These are phyloP conservation scores for Protophormia terraenovae DNA, from an alignment of 2,888 invertebrate species.

Conservation along the genomic window DNA sequence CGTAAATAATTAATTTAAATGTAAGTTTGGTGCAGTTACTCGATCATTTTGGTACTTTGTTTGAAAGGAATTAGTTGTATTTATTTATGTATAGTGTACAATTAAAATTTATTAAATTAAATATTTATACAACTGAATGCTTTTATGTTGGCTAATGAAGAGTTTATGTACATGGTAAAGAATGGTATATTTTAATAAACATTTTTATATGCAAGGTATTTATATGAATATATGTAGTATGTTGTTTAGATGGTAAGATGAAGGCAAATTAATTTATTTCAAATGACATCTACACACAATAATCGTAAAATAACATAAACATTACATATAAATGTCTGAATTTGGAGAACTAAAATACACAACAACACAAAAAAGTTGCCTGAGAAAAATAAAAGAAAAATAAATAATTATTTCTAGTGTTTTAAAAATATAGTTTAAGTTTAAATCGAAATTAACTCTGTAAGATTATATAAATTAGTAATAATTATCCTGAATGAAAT, in stretches of 20 bases:
- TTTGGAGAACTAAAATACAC: neutral
- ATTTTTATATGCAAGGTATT: neutral
- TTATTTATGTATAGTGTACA: neutral
- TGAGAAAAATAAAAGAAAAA: neutral
- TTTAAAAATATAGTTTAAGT: too few relatives aligned
- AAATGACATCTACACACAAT: slow-evolving; percentile 1
- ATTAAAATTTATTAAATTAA: slow-evolving; percentile 46
- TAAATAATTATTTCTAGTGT: too few relatives aligned
- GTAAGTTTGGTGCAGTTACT: neutral
- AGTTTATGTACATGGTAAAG: neutral
- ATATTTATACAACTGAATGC: slow-evolving; percentile 12
- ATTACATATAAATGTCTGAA: neutral
- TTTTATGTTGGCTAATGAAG: neutral
- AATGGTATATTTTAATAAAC: neutral
- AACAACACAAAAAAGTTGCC: neutral
- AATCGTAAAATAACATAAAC: slow-evolving; percentile 25
- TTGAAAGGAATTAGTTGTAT: neutral
- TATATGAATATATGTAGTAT: neutral
- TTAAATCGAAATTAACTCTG: too few relatives aligned
- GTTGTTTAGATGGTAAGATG: neutral
- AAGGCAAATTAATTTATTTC: slow-evolving; percentile 25
- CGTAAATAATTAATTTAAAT: slow-evolving; percentile 1
- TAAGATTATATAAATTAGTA: too few relatives aligned
- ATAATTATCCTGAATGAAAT: too few relatives aligned
- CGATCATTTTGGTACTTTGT: neutral